Conservation (phyloP, 2,888 invertebrate species). For the Cheilosia variabilis region DNA sequence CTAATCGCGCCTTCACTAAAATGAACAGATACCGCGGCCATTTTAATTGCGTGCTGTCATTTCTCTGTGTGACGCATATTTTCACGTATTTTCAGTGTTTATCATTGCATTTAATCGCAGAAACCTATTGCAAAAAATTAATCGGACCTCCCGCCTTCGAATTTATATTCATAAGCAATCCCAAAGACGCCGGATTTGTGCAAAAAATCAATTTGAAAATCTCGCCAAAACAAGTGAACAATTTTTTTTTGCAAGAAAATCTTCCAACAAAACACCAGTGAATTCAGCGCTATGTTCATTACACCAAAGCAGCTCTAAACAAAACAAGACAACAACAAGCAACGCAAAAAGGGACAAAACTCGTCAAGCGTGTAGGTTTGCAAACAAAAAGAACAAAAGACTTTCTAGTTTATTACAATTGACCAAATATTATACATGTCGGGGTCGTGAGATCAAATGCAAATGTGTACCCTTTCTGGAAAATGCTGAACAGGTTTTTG, state of each 20-base stretch:
- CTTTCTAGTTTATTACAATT: conserved; percentile 30
- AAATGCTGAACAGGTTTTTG: conserved; percentile 44
- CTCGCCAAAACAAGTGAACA: conserved; percentile 50
- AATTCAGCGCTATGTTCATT: conserved; percentile 75
- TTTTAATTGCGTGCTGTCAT: conserved; percentile 82
- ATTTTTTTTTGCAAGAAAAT: conserved; percentile 61
- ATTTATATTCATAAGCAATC: conserved; percentile 33
- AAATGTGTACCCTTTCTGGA: neutral
- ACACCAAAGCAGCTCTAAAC: conserved; percentile 57
- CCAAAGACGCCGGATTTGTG: conserved; percentile 33
- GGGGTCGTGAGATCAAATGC: neutral
- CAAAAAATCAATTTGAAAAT: conserved; percentile 36
- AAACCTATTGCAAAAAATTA: conserved; percentile 43
- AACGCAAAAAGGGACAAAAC: conserved; percentile 57
- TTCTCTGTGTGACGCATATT: conserved; percentile 77
- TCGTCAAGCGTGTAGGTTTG: conserved; percentile 64
- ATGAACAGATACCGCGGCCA: conserved; percentile 78
- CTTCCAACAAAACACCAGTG: conserved; percentile 69
- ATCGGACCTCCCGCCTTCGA: conserved; percentile 20
- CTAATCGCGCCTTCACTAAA: conserved; percentile 70
- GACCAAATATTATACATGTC: neutral
- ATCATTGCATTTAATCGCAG: conserved; percentile 62
- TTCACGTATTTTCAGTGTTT: conserved; percentile 66
- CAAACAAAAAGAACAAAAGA: conserved; percentile 43
- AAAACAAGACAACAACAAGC: conserved; percentile 70